These are phyloP conservation scores for Sycobia sp. DNA, from an alignment of 1,140 invertebrate genomes.

Conservation along the genomic window DNA sequence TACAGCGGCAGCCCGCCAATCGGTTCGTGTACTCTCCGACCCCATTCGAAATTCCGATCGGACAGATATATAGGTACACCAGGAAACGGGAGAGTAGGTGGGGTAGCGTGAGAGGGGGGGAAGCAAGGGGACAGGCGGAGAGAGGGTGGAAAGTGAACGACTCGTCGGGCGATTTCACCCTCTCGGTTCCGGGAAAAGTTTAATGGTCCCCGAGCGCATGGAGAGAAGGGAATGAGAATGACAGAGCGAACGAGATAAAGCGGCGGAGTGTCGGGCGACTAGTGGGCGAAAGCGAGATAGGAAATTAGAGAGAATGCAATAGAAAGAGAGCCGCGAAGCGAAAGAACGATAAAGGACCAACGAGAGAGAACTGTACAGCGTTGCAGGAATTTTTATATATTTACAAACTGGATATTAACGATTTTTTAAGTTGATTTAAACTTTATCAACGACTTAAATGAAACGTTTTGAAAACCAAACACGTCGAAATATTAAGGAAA, in stretches of 20 bases:
- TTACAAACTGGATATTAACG: too few species aligned
- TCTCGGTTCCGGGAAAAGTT: conserved; percentile 36
- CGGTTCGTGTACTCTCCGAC: conserved; percentile 15
- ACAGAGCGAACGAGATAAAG: conserved; percentile 28
- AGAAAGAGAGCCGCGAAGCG: neutral
- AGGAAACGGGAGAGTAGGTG: neutral
- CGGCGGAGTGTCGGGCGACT: conserved; percentile 15
- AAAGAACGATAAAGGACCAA: neutral
- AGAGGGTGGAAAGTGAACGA: conserved; percentile 17
- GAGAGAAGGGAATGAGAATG: conserved; percentile 29
- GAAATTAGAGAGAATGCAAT: conserved; percentile 24
- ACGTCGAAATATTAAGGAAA: too few species aligned
- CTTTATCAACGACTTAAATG: too few species aligned
- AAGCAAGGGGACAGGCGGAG: neutral
- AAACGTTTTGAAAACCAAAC: too few species aligned
- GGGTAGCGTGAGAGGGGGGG: neutral
- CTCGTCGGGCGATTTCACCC: conserved; percentile 32
- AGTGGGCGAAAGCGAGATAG: neutral
- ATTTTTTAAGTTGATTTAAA: too few species aligned
- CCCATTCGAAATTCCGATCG: conserved; percentile 32
- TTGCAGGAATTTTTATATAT: conserved; percentile 21
- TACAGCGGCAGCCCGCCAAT: neutral
- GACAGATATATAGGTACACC: neutral
- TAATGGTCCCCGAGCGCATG: conserved; percentile 35
- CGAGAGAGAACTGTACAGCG: neutral